These are phyloP conservation scores for Drosophila multiciliata DNA, from an alignment of 2,888 invertebrate genomes.

Conservation along the genomic window DNA sequence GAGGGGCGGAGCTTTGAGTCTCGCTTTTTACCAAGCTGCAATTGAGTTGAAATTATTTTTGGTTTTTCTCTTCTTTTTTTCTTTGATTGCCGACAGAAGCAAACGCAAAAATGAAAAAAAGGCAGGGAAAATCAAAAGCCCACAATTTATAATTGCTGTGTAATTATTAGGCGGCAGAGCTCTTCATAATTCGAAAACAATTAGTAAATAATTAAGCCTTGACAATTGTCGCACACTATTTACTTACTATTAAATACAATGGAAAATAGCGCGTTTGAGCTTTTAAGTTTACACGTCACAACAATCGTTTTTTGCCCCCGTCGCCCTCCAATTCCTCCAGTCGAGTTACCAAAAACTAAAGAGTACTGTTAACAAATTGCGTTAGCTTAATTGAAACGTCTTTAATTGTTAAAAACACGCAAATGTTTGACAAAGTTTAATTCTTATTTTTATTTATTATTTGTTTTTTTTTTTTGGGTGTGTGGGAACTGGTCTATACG, in stretches of 20 bases:
- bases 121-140: slow-evolving; percentile 22
- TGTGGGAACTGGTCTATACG: slow-evolving; percentile 39
- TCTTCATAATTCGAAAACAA: slow-evolving; percentile 75
- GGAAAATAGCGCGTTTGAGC: slow-evolving; percentile 36
- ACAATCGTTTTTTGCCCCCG: slow-evolving; percentile 18
- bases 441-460: not conserved
- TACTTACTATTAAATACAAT: slow-evolving; percentile 28
- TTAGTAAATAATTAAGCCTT: slow-evolving; percentile 75
- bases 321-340: not conserved
- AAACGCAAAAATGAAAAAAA: slow-evolving; percentile 28
- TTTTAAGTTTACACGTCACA: slow-evolving; percentile 48
- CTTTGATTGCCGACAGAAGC: not conserved
- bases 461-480: slow-evolving; percentile 18
- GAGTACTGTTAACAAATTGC: slow-evolving; percentile 49
- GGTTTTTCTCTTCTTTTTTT: not conserved
- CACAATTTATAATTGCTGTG: slow-evolving; percentile 59
- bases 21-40: slow-evolving; percentile 11
- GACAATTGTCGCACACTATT: slow-evolving; percentile 63
- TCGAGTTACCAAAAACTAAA: slow-evolving; percentile 14
- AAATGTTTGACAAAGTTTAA: slow-evolving; percentile 30
- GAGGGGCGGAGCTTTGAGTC: slow-evolving; percentile 59
- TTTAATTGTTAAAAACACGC: slow-evolving; percentile 57
- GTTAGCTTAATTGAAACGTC: slow-evolving; percentile 57
- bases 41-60: slow-evolving; percentile 23
- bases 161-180: slow-evolving; percentile 71